Conservation (phyloP, 2,113 vertebrate genomes). For the Atherinomorus stipes region DNA sequence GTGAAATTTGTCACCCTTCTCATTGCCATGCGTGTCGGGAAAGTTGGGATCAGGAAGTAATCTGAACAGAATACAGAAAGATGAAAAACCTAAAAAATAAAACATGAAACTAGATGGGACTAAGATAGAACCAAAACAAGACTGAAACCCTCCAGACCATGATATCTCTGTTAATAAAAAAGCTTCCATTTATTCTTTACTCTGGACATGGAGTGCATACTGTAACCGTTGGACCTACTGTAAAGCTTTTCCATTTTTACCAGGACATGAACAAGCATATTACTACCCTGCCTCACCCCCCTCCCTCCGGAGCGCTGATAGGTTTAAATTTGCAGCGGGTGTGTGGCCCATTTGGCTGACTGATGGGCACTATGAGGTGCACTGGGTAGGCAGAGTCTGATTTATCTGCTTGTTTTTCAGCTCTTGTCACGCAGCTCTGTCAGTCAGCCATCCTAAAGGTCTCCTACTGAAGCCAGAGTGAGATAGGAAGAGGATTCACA, state of each 20-base stretch:
- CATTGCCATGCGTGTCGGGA: too few species aligned
- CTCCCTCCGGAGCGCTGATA: constrained; percentile 31
- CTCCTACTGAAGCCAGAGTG: constrained; percentile 31
- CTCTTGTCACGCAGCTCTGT: constrained; percentile 54
- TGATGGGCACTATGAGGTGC: constrained; percentile 60
- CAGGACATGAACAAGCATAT: constrained; percentile 16
- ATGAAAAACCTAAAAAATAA: too few species aligned
- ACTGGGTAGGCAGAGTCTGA: constrained; percentile 51
- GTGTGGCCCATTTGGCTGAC: constrained; percentile 65
- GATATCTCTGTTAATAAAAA: too few species aligned
- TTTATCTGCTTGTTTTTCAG: constrained; percentile 74
- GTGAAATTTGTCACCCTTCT: too few species aligned
- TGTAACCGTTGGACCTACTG: neutral
- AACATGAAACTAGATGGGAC: too few species aligned
- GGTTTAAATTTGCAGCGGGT: constrained; percentile 60
- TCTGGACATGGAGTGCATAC: too few species aligned
- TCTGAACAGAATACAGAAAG: too few species aligned
- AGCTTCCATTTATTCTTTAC: neutral
- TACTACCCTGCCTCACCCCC: constrained; percentile 10
- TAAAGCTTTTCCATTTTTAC: constrained; percentile 16
- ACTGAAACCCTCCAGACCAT: too few species aligned
- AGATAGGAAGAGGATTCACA: constrained; percentile 4
- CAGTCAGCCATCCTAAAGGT: constrained; percentile 57
- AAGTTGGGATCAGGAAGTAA: too few species aligned
- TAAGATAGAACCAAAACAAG: too few species aligned